Evolutionary conservation across 2,797 vertebrate species (phyloP).

Genomic region (Pitangus sulphuratus): DNA sequence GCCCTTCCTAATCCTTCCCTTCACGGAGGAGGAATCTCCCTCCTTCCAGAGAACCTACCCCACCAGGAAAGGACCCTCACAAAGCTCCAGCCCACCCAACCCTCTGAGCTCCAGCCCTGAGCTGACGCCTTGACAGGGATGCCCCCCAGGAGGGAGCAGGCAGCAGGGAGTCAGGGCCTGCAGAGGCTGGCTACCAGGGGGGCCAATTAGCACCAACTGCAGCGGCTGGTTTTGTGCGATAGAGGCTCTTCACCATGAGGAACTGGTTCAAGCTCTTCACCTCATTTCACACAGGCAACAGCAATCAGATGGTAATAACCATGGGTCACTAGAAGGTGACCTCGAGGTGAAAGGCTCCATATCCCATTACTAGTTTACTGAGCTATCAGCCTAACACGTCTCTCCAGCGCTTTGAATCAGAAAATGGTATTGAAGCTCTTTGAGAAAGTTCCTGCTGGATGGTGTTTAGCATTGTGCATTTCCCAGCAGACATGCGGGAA

Average conservation of each 20-base stretch:
- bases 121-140: not conserved
- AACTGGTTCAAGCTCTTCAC: conserved; percentile 19
- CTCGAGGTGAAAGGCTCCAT: conserved; percentile 51
- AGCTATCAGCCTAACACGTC: conserved; percentile 3
- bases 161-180: not conserved
- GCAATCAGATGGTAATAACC: conserved; percentile 54
- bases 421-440: conserved; percentile 28
- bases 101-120: not conserved
- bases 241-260: conserved; percentile 4
- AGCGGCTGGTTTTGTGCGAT: not conserved
- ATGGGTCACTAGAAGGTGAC: conserved; percentile 52
- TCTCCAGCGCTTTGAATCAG: conserved; percentile 1
- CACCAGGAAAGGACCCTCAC: not conserved
- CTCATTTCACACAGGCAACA: conserved; percentile 46
- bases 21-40: not conserved
- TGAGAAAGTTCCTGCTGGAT: conserved; percentile 21
- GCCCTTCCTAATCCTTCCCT: not conserved
- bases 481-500: conserved; percentile 28
- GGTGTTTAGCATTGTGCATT: conserved; percentile 36
- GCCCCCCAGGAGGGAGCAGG: not conserved
- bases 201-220: not conserved
- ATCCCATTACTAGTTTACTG: conserved; percentile 38
- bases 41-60: not conserved
- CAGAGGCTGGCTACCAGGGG: not conserved
- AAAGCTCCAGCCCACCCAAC: not conserved